Base-by-base conservation (phyloP, 2,888 invertebrate species). In the Gastrophysa polygoni region DNA sequence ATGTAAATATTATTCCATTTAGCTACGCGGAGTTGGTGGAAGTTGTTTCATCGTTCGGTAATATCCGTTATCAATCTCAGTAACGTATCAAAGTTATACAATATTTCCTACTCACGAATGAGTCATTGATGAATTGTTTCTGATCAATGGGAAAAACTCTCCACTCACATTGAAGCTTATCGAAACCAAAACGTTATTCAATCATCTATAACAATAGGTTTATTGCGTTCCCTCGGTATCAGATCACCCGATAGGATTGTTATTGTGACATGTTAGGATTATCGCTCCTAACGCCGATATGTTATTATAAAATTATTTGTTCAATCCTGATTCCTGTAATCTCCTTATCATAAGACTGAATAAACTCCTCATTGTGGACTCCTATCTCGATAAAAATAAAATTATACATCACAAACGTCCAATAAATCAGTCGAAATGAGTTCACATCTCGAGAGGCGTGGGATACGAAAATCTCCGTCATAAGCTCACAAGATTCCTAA, bases 1-100 rank as follows among this genome's bases (percentile, higher is more conserved):
- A 73, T 73, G 76, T 73, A 77, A 77, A 77, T 75, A 75, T 68
- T 72, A 71, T 68, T 74, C 73, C 73, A 75, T 75, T 75, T 74
- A 73, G 74, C 69, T 66, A 61, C 59, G 71, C 68, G 66, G 68
- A 70, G 38, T 14, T 38, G n/a, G 38, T 14, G n/a, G 14, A 38
- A n/a, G 2, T 14, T 14, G 29, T 38, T 38, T 11, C 14, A 38
- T 10, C n/a, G 14, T 3, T 38, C 4, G 38, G 14, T 38, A 11
- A 32, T 32, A 11, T 10, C 7, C 7, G 24, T 24, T n/a, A 24
- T 24, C 24, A 24, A 24, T 7, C 7, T 32, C 8, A 10, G 10
- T 8, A 32, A 32, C 29, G n/a, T n/a, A n/a, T n/a, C n/a, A n/a
- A n/a, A n/a, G n/a, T n/a, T 24, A 24, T 24, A 24, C 24, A 7